Evolutionary conservation across 2,797 vertebrate species (phyloP).

Genomic region (Bradypodion ventrale): DNA sequence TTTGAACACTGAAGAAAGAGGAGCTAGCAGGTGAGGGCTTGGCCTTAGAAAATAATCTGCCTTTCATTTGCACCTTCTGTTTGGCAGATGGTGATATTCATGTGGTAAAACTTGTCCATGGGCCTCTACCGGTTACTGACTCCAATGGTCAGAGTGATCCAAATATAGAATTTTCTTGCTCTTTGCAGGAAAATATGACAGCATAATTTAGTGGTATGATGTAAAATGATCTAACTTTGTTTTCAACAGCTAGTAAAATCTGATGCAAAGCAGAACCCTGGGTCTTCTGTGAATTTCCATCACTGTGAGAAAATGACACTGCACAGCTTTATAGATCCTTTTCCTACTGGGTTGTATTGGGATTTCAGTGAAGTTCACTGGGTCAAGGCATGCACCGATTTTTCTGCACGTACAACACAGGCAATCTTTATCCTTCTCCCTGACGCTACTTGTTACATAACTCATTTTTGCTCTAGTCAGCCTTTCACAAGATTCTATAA

Average conservation of each 20-base stretch:
- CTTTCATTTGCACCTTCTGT: background rate
- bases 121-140: background rate
- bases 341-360: background rate
- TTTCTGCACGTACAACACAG: background rate
- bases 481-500: constrained; percentile 17
- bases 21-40: background rate
- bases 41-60: background rate
- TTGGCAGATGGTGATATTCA: background rate
- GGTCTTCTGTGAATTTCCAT: background rate
- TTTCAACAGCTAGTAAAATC: background rate
- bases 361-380: background rate
- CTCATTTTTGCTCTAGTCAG: constrained; percentile 3
- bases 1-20: background rate
- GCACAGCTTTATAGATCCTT: background rate
- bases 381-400: background rate
- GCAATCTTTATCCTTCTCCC: background rate
- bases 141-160: background rate
- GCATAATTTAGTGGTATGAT: background rate
- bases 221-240: background rate
- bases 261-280: background rate
- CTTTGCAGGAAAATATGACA: background rate
- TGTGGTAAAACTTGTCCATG: background rate
- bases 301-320: background rate
- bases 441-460: constrained; percentile 9
- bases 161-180: background rate